Evolutionary conservation across 2,113 vertebrate species (phyloP).

Genomic region (Indri indri): DNA sequence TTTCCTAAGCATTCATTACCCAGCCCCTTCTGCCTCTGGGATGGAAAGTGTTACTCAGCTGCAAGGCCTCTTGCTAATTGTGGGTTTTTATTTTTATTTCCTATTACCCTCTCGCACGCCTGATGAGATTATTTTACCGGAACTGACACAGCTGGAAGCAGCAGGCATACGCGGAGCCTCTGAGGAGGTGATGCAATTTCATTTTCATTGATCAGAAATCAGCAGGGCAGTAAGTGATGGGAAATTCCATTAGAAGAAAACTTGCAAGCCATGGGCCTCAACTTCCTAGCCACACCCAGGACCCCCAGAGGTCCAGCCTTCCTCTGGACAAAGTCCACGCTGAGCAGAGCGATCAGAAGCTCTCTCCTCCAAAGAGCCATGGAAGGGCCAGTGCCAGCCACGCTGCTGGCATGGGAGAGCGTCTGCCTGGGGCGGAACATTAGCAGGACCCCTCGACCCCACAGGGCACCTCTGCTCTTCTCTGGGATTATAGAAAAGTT

Average conservation of each 20-base stretch:
- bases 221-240: slow-evolving; percentile 91
- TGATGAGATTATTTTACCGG: slow-evolving; percentile 91
- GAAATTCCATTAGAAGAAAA: slow-evolving; percentile 90
- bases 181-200: slow-evolving; percentile 91
- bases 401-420: background rate
- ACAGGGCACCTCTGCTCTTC: background rate
- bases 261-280: slow-evolving; percentile 78
- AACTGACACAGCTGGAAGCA: slow-evolving; percentile 90
- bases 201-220: slow-evolving; percentile 94
- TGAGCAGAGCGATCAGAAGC: background rate
- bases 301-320: slow-evolving; percentile 56
- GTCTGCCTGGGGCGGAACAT: background rate
- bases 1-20: background rate
- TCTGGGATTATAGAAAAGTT: background rate
- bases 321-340: background rate
- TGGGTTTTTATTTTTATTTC: slow-evolving; percentile 90
- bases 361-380: background rate
- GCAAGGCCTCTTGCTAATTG: slow-evolving; percentile 86
- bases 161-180: slow-evolving; percentile 86
- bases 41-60: slow-evolving; percentile 83
- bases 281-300: slow-evolving; percentile 77
- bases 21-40: slow-evolving; percentile 61
- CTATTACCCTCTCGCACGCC: slow-evolving; percentile 88
- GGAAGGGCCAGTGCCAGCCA: background rate
- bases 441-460: background rate